Percentiles rank a stretch among this genome's conserved stretches.
Evolutionary conservation across 2,888 invertebrate species (phyloP).

Genomic region (Trissolcus japonicus): DNA sequence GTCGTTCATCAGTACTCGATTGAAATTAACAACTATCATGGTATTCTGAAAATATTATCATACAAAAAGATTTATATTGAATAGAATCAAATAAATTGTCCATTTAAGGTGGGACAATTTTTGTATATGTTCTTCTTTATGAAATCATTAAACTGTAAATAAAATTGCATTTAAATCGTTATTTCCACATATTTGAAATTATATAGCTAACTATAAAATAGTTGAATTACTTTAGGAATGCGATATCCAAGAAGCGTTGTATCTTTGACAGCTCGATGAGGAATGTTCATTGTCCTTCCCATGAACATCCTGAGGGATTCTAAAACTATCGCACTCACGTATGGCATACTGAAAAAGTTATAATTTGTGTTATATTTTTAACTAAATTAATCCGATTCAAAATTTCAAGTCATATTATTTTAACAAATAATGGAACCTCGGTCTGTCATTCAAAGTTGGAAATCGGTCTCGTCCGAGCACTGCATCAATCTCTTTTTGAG

Average conservation of each 20-base stretch:
- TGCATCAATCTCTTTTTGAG: slow-evolving; percentile 86
- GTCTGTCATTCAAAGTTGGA: slow-evolving; percentile 84
- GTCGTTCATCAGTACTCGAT: slow-evolving; percentile 84
- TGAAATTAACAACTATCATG: slow-evolving; percentile 87
- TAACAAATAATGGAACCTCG: slow-evolving; percentile 31
- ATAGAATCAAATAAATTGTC: no score
- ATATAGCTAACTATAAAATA: no score
- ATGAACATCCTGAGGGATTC: slow-evolving; percentile 89
- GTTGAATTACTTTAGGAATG: slow-evolving; percentile 83
- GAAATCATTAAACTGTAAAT: no score
- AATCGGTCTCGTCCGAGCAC: slow-evolving; percentile 83
- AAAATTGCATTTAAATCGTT: no score
- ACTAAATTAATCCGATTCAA: background rate
- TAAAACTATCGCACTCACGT: slow-evolving; percentile 86
- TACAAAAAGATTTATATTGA: background rate
- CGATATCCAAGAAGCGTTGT: slow-evolving; percentile 84
- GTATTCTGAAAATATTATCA: slow-evolving; percentile 80
- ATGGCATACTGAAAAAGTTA: slow-evolving; percentile 82
- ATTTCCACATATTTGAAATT: no score
- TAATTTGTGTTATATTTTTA: background rate
- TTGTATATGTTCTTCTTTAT: no score
- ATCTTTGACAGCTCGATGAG: slow-evolving; percentile 86
- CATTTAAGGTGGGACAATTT: no score
- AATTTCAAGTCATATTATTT: background rate
- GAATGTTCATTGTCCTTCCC: slow-evolving; percentile 86